Percentiles rank a stretch among this genome's conserved stretches.
phyloP scores from a whole-genome alignment of 1,140 invertebrate species.

The Drosophila orosa region DNA sequence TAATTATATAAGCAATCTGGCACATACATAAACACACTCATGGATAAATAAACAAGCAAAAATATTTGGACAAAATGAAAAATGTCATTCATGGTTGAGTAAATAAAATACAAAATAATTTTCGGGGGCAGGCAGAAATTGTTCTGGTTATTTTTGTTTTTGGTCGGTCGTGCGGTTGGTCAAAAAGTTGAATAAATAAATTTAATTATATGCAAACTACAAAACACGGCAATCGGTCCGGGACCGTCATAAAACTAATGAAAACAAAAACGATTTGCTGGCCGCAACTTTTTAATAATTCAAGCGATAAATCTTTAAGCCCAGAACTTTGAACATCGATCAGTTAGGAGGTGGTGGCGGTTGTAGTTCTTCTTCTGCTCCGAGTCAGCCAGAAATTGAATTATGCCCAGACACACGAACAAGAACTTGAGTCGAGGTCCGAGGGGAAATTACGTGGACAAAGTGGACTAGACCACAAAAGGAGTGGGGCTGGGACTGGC shows the following conservation, averaged over 20 bases:
- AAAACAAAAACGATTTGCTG: conserved; percentile 50
- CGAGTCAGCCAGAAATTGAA: conserved; percentile 41
- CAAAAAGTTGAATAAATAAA: conserved; percentile 59
- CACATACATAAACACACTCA: conserved; percentile 25
- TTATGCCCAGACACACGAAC: conserved; percentile 45
- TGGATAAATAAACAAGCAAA: conserved; percentile 56
- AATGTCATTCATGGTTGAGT: conserved; percentile 57
- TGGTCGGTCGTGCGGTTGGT: conserved; percentile 26
- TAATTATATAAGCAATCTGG: conserved; percentile 44
- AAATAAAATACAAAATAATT: conserved; percentile 52
- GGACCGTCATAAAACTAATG: conserved; percentile 36
- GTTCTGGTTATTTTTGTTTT: conserved; percentile 15
- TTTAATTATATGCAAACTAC: conserved; percentile 61
- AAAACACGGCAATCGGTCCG: conserved; percentile 22
- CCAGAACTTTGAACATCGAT: conserved; percentile 42
- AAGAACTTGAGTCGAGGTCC: conserved; percentile 35
- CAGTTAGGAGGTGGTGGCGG: background rate
- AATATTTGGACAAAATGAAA: conserved; percentile 58
- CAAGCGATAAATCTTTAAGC: conserved; percentile 45
- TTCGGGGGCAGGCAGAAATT: conserved; percentile 33
- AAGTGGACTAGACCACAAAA: conserved; percentile 28
- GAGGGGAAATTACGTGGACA: conserved; percentile 38
- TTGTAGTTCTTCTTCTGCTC: background rate
- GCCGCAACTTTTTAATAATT: conserved; percentile 44
- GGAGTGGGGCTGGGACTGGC: background rate